phyloP scores from a whole-genome alignment of 2,113 vertebrate genomes.

The Campylorhamphus procurvoides region DNA sequence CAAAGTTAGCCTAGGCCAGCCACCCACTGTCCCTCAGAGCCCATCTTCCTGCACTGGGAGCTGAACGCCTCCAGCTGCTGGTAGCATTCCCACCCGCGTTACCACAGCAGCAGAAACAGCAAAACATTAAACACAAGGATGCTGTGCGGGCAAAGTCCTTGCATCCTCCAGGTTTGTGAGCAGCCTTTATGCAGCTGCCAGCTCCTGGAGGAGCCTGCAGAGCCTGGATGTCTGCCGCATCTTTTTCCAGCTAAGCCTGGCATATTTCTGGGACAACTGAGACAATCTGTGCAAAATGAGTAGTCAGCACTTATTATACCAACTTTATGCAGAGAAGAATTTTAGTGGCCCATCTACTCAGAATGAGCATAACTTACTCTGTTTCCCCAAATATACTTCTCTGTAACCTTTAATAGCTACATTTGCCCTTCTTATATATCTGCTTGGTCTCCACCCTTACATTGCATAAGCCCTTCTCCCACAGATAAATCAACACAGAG shows the following conservation, averaged over 20 bases:
- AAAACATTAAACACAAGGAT: constrained; percentile 3
- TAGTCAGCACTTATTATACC: background rate
- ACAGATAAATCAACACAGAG: background rate
- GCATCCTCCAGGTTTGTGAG: background rate
- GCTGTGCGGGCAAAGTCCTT: background rate
- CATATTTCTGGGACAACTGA: background rate
- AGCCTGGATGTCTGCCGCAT: fast-evolving
- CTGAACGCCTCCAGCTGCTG: background rate
- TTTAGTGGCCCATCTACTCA: background rate
- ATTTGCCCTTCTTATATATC: background rate
- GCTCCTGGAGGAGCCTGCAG: background rate
- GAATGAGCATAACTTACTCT: background rate
- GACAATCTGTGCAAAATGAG: background rate
- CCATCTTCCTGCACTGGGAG: background rate
- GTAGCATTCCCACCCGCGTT: background rate
- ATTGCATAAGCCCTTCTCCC: background rate
- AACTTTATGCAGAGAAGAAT: background rate
- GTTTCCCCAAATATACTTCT: background rate
- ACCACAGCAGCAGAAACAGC: constrained; percentile 42
- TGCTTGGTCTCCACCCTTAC: background rate
- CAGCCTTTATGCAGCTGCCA: background rate
- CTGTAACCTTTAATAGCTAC: background rate
- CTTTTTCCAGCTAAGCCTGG: background rate
- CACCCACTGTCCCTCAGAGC: background rate
- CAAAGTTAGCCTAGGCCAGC: background rate